Evolutionary conservation across 2,797 vertebrate species (phyloP).

Genomic region (Muscicapa striata): DNA sequence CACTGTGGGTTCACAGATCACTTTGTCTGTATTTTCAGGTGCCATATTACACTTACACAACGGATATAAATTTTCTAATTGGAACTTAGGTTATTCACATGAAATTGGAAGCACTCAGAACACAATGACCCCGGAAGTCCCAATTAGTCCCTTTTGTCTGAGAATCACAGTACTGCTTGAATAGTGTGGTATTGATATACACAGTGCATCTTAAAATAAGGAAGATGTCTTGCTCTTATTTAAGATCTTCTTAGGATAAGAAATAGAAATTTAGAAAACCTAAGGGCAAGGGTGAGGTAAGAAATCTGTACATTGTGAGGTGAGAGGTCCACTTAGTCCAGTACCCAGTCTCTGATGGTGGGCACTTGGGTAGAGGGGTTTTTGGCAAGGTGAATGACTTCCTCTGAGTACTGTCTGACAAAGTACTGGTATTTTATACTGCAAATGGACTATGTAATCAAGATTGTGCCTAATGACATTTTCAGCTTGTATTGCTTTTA

Average conservation of each 20-base stretch:
- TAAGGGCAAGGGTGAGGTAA: rapidly evolving
- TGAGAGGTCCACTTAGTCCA: background rate
- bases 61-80: background rate
- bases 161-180: background rate
- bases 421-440: background rate
- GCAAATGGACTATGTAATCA: background rate
- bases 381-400: background rate
- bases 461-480: background rate
- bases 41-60: background rate
- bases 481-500: background rate
- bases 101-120: background rate
- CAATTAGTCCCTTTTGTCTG: background rate
- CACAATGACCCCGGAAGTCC: background rate
- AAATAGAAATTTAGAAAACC: background rate
- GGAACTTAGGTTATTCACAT: background rate
- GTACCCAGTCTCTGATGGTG: background rate
- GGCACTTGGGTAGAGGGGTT: background rate
- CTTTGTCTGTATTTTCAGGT: background rate
- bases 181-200: background rate
- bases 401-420: background rate
- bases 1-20: background rate
- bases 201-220: background rate
- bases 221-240: background rate
- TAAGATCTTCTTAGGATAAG: background rate
- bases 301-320: background rate